These are phyloP conservation scores for Hemibagrus guttatus DNA, from an alignment of 2,797 vertebrate genomes.

Conservation along the genomic window DNA sequence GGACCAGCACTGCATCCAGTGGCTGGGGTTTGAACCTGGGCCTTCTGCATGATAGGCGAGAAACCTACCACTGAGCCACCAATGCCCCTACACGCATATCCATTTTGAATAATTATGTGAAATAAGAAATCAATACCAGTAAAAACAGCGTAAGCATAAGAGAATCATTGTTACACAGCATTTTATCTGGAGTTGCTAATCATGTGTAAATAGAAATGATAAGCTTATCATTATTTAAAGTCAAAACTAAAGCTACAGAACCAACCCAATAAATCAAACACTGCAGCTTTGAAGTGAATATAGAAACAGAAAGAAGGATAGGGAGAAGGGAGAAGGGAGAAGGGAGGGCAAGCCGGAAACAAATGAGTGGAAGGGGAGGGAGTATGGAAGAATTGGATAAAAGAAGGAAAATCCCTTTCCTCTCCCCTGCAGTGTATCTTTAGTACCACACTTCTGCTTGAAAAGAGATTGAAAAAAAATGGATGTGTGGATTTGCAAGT, in stretches of 20 bases:
- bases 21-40: no score
- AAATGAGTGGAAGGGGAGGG: conserved; percentile 6
- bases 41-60: no score
- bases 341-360: conserved; percentile 55
- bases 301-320: conserved; percentile 29
- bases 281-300: conserved; percentile 58
- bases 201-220: neutral
- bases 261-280: conserved; percentile 61
- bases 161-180: neutral
- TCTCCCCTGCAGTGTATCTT: conserved; percentile 67
- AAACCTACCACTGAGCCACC: no score
- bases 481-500: neutral
- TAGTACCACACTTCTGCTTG: conserved; percentile 65
- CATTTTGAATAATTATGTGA: neutral
- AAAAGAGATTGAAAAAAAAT: conserved; percentile 55
- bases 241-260: conserved; percentile 57
- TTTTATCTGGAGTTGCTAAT: neutral
- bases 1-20: no score
- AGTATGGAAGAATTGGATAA: conserved; percentile 63
- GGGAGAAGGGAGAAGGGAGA: conserved; percentile 1
- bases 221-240: neutral
- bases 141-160: neutral
- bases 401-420: conserved; percentile 76
- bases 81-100: conserved; percentile 30
- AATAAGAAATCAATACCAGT: neutral